Conservation (phyloP, 2,888 invertebrate genomes). For the Trypoxylon attenuatum region DNA sequence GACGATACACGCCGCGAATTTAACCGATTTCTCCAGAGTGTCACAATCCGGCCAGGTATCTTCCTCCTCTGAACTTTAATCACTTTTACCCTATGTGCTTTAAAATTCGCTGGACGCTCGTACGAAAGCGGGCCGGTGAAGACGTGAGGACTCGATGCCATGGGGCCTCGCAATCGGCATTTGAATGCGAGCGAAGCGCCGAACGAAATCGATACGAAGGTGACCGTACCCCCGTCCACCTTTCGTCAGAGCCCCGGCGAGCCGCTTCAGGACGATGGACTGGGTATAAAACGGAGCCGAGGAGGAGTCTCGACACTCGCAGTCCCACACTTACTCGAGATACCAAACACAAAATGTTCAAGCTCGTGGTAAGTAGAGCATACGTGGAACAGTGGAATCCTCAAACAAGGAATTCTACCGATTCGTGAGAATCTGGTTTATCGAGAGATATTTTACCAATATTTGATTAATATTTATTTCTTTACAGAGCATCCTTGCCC, state of each 20-base stretch:
- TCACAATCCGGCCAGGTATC: too few species aligned
- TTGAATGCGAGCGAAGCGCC: slow-evolving; percentile 20
- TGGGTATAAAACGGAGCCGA: slow-evolving; percentile 58
- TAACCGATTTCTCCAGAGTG: too few species aligned
- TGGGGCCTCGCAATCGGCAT: slow-evolving; percentile 16
- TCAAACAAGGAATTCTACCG: neutral
- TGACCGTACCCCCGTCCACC: slow-evolving; percentile 4
- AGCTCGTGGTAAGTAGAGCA: slow-evolving; percentile 60
- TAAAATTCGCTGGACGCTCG: neutral
- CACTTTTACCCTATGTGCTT: neutral
- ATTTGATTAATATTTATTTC: slow-evolving; percentile 15
- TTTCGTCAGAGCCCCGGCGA: slow-evolving; percentile 7
- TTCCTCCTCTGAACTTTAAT: neutral
- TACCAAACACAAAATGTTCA: slow-evolving; percentile 61
- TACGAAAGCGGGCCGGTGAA: slow-evolving; percentile 4
- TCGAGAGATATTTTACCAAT: neutral
- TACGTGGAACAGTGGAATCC: neutral
- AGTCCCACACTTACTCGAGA: slow-evolving; percentile 53
- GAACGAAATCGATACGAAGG: slow-evolving; percentile 30
- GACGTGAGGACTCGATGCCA: neutral
- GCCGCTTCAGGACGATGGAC: slow-evolving; percentile 13
- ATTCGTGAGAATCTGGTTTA: neutral
- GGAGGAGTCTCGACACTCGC: slow-evolving; percentile 56
- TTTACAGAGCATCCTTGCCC: slow-evolving; percentile 67
- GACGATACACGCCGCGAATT: too few species aligned